Percentiles rank a stretch among this genome's conserved stretches.
Evolutionary conservation across 2,113 vertebrate genomes (phyloP).

Genomic region (Danionella cerebrum): DNA sequence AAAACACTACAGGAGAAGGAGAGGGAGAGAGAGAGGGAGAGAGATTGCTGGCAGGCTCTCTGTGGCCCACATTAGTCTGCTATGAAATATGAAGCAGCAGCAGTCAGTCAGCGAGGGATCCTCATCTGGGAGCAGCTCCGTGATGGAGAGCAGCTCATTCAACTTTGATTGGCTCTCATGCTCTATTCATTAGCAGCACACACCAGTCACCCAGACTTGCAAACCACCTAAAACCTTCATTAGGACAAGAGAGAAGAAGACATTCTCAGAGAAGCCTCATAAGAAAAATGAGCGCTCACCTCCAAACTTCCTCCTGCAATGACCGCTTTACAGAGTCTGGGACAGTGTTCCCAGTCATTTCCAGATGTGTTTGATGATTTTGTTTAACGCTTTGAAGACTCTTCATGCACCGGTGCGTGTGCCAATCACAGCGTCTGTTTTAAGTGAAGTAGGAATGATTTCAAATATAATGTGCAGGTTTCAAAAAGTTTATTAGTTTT

Average conservation of each 20-base stretch:
- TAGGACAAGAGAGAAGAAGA: slow-evolving; percentile 4
- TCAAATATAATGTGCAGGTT: too few species aligned
- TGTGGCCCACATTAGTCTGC: slow-evolving; percentile 36
- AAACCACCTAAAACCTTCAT: slow-evolving; percentile 6
- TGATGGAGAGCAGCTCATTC: slow-evolving; percentile 49
- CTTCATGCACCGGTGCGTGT: too few species aligned
- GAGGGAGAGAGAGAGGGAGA: slow-evolving; percentile 4
- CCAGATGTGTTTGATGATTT: background rate
- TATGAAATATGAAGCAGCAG: slow-evolving; percentile 37
- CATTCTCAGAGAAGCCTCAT: background rate
- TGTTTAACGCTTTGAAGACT: too few species aligned
- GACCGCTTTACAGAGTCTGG: background rate
- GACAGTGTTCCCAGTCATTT: background rate
- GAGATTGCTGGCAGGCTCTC: slow-evolving; percentile 33
- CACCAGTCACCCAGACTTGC: slow-evolving; percentile 29
- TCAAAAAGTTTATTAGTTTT: too few species aligned
- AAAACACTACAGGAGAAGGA: background rate
- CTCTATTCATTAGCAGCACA: slow-evolving; percentile 54
- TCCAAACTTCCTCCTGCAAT: background rate
- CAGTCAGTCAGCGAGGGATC: slow-evolving; percentile 28
- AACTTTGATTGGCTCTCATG: slow-evolving; percentile 56
- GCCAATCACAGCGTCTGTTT: too few species aligned
- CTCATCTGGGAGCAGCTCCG: slow-evolving; percentile 45
- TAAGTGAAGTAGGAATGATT: too few species aligned
- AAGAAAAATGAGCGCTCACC: slow-evolving; percentile 1